Percentiles rank a stretch among this genome's conserved stretches.
phyloP scores from a whole-genome alignment of 2,797 vertebrate species.

The Galaxias olidus region DNA sequence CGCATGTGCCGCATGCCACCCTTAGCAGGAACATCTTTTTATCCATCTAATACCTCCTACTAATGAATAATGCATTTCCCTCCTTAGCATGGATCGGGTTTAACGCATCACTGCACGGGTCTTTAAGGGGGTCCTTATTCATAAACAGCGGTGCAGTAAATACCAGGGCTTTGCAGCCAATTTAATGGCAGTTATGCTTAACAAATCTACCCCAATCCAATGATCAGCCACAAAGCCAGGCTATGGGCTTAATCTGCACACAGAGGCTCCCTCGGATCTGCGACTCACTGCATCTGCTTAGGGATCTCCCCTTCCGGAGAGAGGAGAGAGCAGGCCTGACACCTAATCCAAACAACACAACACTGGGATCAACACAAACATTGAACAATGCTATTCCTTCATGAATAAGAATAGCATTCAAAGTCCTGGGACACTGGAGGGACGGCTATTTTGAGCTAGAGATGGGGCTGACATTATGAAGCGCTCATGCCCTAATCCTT shows the following conservation, averaged over 20 bases:
- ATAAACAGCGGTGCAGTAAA: conserved; percentile 75
- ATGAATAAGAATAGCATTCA: conserved; percentile 73
- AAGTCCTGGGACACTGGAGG: conserved; percentile 56
- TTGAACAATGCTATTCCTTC: conserved; percentile 66
- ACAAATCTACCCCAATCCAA: conserved; percentile 79
- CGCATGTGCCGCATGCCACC: conserved; percentile 56
- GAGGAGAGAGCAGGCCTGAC: conserved; percentile 66
- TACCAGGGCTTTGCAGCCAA: conserved; percentile 73
- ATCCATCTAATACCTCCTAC: conserved; percentile 73
- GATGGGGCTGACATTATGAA: conserved; percentile 38
- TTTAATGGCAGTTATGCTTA: conserved; percentile 79
- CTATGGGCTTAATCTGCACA: conserved; percentile 67
- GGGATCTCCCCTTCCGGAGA: conserved; percentile 71
- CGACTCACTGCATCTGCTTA: conserved; percentile 70
- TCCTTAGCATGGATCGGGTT: conserved; percentile 64
- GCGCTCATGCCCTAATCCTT: conserved; percentile 54
- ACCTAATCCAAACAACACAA: conserved; percentile 72
- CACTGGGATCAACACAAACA: conserved; percentile 72
- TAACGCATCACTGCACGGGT: conserved; percentile 64
- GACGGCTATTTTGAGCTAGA: conserved; percentile 41
- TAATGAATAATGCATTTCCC: conserved; percentile 74
- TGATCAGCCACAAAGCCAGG: conserved; percentile 75
- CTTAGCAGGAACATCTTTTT: conserved; percentile 75
- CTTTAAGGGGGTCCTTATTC: conserved; percentile 74
- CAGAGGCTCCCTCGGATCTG: conserved; percentile 47